phyloP scores from a whole-genome alignment of 2,113 vertebrate genomes.

The Aegotheles bennettii region DNA sequence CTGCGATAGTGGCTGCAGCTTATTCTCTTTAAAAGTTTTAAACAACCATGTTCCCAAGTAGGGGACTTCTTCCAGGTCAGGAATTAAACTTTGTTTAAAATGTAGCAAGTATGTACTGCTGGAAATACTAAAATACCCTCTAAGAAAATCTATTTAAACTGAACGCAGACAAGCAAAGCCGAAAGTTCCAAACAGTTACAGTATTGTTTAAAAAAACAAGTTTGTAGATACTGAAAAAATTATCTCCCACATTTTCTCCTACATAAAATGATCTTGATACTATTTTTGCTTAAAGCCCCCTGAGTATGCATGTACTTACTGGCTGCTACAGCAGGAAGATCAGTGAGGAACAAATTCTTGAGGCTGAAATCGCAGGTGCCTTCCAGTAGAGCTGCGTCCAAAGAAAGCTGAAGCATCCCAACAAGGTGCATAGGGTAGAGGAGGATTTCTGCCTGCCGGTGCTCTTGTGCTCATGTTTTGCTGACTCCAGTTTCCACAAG shows the following conservation, averaged over 20 bases:
- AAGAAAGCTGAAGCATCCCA: not conserved
- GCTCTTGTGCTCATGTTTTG: not conserved
- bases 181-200: not conserved
- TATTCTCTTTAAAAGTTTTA: not conserved
- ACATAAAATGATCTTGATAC: not conserved
- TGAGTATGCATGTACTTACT: not conserved
- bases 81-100: not conserved
- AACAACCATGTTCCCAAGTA: fast-evolving
- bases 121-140: not conserved
- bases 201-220: not conserved
- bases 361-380: not conserved
- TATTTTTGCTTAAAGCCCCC: not conserved
- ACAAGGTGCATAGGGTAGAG: fast-evolving
- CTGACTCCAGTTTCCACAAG: not conserved
- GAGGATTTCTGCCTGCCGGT: not conserved
- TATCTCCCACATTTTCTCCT: not conserved
- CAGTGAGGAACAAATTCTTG: not conserved
- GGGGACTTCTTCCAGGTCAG: not conserved
- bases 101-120: not conserved
- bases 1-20: not conserved
- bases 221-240: not conserved
- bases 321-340: not conserved
- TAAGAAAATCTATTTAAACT: not conserved
- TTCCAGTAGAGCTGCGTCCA: not conserved
- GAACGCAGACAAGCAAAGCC: not conserved